phyloP scores from a whole-genome alignment of 2,797 vertebrate species.

The Anableps anableps region DNA sequence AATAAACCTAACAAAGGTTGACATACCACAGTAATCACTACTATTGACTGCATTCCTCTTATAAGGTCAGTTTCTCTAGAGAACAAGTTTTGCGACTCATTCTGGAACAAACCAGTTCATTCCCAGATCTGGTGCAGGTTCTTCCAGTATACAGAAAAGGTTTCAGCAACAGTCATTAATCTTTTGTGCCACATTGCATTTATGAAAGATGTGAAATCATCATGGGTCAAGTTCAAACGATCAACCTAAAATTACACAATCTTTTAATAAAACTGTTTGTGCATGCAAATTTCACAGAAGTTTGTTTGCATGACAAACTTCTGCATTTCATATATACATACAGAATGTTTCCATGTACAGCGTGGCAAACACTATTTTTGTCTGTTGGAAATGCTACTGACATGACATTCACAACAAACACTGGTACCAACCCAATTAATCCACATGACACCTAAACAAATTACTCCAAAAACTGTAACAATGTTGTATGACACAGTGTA shows the following conservation, averaged over 20 bases:
- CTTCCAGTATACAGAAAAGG: constrained; percentile 16
- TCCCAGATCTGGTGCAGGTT: constrained; percentile 9
- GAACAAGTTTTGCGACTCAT: constrained; percentile 54
- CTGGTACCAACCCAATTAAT: not conserved
- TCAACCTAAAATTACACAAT: not conserved
- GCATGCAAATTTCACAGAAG: not conserved
- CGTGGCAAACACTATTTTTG: not conserved
- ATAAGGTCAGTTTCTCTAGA: constrained; percentile 25
- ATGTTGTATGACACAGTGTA: not conserved
- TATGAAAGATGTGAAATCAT: constrained; percentile 4
- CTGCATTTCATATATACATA: not conserved
- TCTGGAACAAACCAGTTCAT: constrained; percentile 43
- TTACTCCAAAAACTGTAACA: not conserved
- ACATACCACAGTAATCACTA: constrained; percentile 6
- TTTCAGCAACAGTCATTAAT: constrained; percentile 16
- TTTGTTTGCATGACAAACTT: not conserved
- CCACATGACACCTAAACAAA: not conserved
- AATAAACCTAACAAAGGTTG: constrained; percentile 49
- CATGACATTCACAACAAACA: not conserved
- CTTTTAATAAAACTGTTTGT: not conserved
- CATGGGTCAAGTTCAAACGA: not conserved
- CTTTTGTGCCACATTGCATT: constrained; percentile 1
- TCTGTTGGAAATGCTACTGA: not conserved
- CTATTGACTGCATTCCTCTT: constrained; percentile 31
- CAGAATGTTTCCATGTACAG: not conserved